Evolutionary conservation across 2,888 invertebrate species (phyloP).

Genomic region (Xestia xanthographa): DNA sequence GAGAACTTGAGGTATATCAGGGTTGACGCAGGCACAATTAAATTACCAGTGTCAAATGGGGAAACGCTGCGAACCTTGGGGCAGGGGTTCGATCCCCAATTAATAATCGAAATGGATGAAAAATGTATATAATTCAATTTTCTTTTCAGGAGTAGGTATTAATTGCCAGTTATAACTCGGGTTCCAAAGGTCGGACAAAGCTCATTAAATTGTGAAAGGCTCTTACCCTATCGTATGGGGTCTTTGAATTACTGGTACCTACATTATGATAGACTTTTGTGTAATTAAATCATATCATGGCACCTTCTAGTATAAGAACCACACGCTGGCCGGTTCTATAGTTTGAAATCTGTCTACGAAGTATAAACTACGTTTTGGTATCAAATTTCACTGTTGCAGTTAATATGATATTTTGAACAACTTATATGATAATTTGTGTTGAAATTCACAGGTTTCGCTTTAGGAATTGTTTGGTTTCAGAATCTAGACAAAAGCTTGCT

Average conservation of each 20-base stretch:
- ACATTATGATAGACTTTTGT: not conserved
- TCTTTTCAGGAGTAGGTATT: conserved; percentile 21
- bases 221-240: not conserved
- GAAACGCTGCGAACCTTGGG: not conserved
- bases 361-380: not conserved
- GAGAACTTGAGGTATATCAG: conserved; percentile 3
- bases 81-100: conserved; percentile 22
- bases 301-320: not conserved
- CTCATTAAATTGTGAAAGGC: conserved; percentile 22
- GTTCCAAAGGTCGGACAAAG: not conserved
- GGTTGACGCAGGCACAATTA: conserved; percentile 31
- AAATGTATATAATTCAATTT: conserved; percentile 39
- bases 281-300: not conserved
- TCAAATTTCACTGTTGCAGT: not conserved
- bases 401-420: not conserved
- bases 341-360: not conserved
- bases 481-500: not conserved
- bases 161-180: conserved; percentile 30
- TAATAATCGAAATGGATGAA: conserved; percentile 35
- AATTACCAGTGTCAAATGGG: conserved; percentile 5
- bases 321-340: not conserved
- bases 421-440: not conserved
- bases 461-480: not conserved
- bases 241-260: not conserved
- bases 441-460: not conserved